Percentiles rank a stretch among this genome's conserved stretches.
These are phyloP conservation scores for Egretta garzetta DNA, from an alignment of 2,113 vertebrate species.

Conservation along the genomic window DNA sequence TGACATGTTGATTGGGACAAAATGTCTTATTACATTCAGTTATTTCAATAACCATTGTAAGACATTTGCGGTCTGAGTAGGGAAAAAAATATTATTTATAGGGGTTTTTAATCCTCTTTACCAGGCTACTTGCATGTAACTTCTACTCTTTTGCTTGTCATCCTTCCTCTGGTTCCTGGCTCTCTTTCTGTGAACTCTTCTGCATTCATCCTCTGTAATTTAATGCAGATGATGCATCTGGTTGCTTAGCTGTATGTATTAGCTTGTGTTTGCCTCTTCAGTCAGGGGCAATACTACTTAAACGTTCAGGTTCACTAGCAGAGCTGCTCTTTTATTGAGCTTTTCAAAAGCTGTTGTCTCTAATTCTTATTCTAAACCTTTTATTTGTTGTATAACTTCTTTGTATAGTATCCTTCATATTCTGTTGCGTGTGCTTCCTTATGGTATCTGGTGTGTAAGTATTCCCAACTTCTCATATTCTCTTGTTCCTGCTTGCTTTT, in stretches of 20 bases:
- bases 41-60: constrained; percentile 47
- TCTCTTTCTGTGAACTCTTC: background rate
- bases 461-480: background rate
- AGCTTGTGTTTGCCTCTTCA: background rate
- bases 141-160: background rate
- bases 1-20: constrained; percentile 41
- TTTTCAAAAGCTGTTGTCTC: background rate
- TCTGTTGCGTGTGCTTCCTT: background rate
- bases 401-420: background rate
- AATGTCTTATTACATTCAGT: constrained; percentile 14
- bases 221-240: background rate
- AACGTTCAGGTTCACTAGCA: background rate
- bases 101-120: background rate
- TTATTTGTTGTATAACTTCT: background rate
- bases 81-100: background rate
- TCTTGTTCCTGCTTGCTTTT: background rate
- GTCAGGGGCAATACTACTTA: background rate
- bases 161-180: background rate
- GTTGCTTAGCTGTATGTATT: background rate
- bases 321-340: background rate
- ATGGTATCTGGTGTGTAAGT: background rate
- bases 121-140: background rate
- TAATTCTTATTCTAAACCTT: background rate
- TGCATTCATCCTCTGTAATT: background rate
- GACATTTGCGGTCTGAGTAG: background rate